Evolutionary conservation across 2,113 vertebrate species (phyloP).

Genomic region (Ptilorrhoa leucosticta): DNA sequence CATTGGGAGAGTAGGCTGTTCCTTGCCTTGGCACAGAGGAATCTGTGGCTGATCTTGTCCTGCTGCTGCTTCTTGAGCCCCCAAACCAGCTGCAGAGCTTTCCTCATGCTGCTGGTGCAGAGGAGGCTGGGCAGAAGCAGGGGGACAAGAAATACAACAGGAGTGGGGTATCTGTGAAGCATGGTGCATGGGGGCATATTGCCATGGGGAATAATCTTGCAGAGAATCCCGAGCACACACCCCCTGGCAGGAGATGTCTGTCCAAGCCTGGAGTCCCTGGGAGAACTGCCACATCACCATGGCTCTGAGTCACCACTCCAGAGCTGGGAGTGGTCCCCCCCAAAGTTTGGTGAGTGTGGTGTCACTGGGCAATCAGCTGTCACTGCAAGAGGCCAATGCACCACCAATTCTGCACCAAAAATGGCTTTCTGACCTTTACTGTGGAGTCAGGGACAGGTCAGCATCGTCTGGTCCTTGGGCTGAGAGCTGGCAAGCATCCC

Average conservation of each 20-base stretch:
- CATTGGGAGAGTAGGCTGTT: not conserved
- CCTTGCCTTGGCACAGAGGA: not conserved
- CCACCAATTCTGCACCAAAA: rapidly evolving
- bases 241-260: not conserved
- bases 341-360: not conserved
- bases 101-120: not conserved
- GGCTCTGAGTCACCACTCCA: not conserved
- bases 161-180: not conserved
- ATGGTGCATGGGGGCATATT: not conserved
- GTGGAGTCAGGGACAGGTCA: not conserved
- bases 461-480: not conserved
- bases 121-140: not conserved
- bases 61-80: not conserved
- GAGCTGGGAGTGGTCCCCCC: not conserved
- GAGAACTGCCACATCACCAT: not conserved
- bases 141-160: not conserved
- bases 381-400: not conserved
- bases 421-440: not conserved
- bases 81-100: rapidly evolving
- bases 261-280: not conserved
- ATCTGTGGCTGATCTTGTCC: not conserved
- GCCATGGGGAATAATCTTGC: not conserved
- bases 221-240: not conserved
- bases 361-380: rapidly evolving
- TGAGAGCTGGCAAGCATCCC: not conserved